Evolutionary conservation across 2,797 vertebrate species (phyloP).

Genomic region (Alauda arvensis): DNA sequence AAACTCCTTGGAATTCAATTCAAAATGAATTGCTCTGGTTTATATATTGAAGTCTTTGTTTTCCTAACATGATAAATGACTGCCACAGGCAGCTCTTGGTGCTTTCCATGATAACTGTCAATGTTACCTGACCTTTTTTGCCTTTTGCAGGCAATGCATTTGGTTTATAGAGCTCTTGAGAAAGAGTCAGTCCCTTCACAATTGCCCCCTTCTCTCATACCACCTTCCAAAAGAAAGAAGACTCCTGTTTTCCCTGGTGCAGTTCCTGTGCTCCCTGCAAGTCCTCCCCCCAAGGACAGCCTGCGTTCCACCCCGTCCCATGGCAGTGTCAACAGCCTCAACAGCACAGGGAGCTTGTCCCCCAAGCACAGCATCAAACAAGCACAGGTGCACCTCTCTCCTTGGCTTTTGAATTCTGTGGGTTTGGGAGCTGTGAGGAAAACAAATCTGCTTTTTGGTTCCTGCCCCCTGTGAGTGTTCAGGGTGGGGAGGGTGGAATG

Average conservation of each 20-base stretch:
- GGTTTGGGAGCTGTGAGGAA: neutral
- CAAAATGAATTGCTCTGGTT: neutral
- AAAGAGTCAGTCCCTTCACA: conserved; percentile 92
- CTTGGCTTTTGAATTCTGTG: neutral
- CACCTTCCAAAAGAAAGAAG: conserved; percentile 93
- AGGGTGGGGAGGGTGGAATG: neutral
- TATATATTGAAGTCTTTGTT: neutral
- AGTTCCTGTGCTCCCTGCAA: conserved; percentile 85
- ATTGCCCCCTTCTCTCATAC: conserved; percentile 86
- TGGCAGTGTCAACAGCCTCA: conserved; percentile 92
- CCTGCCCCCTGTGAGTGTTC: neutral
- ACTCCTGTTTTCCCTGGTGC: conserved; percentile 76
- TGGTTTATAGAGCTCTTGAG: conserved; percentile 95
- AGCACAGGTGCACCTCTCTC: conserved; percentile 71
- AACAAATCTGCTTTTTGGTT: neutral
- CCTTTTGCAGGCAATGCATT: conserved; percentile 89
- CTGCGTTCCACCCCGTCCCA: conserved; percentile 94
- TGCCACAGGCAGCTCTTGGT: neutral
- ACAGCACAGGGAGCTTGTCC: conserved; percentile 90
- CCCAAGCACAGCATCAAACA: conserved; percentile 92
- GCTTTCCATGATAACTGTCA: neutral
- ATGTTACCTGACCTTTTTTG: conserved; percentile 20
- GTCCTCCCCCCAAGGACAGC: conserved; percentile 91
- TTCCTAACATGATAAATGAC: neutral
- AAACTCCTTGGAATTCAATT: neutral